These are phyloP conservation scores for Eupithecia insigniata DNA, from an alignment of 2,888 invertebrate genomes.

Conservation along the genomic window DNA sequence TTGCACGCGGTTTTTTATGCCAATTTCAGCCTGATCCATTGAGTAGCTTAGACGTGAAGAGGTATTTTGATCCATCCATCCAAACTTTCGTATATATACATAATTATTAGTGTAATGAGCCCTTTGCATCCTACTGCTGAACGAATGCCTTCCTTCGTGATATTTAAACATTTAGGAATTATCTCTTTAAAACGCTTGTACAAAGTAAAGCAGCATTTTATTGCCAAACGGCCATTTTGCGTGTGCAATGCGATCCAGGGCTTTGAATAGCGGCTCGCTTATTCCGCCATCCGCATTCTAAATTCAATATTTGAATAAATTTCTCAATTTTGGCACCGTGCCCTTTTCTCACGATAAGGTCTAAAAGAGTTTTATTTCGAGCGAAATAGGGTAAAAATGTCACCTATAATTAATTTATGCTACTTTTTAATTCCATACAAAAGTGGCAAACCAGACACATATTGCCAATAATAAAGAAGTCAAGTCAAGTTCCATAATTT, in stretches of 20 bases:
- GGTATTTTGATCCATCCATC: neutral
- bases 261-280: constrained; percentile 36
- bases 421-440: too few relatives aligned
- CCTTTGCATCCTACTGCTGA: neutral
- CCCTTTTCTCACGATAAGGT: constrained; percentile 1
- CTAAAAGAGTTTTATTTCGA: neutral
- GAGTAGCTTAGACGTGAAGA: neutral
- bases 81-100: neutral
- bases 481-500: too few relatives aligned
- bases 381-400: neutral
- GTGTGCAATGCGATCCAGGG: constrained; percentile 37
- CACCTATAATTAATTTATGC: too few relatives aligned
- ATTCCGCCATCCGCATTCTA: constrained; percentile 34
- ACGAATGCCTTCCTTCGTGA: neutral
- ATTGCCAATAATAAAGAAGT: too few relatives aligned
- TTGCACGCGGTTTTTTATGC: neutral
- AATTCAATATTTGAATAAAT: constrained; percentile 37
- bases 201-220: constrained; percentile 39
- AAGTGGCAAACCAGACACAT: too few relatives aligned
- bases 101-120: neutral
- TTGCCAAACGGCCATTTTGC: constrained; percentile 19
- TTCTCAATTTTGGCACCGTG: neutral
- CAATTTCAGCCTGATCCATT: neutral
- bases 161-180: neutral
- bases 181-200: neutral